A percentile compares a stretch with the other conserved stretches of the same genome.
Evolutionary conservation across 2,113 vertebrate genomes (phyloP).

Genomic region (Corydoras maculifer): DNA sequence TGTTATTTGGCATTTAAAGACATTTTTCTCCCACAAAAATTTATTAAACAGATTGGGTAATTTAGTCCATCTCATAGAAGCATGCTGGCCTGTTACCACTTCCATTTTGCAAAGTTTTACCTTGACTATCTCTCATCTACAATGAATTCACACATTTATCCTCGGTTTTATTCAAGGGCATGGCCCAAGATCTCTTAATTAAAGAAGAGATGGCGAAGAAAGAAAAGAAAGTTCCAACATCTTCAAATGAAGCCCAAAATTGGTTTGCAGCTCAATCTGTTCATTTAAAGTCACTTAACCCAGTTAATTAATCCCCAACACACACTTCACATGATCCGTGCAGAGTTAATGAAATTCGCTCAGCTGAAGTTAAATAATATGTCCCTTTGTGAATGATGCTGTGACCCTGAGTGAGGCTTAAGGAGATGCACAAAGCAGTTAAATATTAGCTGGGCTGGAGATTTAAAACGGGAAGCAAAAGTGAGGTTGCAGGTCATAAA

Average conservation of each 20-base stretch:
- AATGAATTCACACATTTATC: conserved; percentile 54
- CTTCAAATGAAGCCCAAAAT: conserved; percentile 56
- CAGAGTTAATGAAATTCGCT: conserved; percentile 56
- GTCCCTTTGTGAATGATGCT: conserved; percentile 31
- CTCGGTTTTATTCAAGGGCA: conserved; percentile 54
- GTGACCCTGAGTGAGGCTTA: conserved; percentile 28
- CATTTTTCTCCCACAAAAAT: no score
- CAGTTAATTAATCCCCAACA: conserved; percentile 52
- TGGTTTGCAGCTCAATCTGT: conserved; percentile 52
- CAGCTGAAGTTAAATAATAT: conserved; percentile 41
- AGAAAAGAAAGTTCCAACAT: conserved; percentile 42
- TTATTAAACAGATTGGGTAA: background rate
- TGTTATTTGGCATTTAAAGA: no score
- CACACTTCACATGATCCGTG: conserved; percentile 38
- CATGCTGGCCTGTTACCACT: conserved; percentile 11
- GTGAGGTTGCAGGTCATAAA: no score
- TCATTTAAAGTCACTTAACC: conserved; percentile 64
- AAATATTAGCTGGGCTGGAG: conserved; percentile 13
- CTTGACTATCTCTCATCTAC: conserved; percentile 37
- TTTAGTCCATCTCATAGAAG: background rate
- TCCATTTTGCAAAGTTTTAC: conserved; percentile 24
- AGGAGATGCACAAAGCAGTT: conserved; percentile 16
- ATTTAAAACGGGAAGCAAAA: background rate
- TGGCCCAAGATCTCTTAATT: conserved; percentile 54
- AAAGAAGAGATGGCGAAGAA: conserved; percentile 45